A percentile compares a stretch with the other conserved stretches of the same genome.
These are phyloP conservation scores for Microtus richardsoni DNA, from an alignment of 2,113 vertebrate genomes.

Conservation along the genomic window DNA sequence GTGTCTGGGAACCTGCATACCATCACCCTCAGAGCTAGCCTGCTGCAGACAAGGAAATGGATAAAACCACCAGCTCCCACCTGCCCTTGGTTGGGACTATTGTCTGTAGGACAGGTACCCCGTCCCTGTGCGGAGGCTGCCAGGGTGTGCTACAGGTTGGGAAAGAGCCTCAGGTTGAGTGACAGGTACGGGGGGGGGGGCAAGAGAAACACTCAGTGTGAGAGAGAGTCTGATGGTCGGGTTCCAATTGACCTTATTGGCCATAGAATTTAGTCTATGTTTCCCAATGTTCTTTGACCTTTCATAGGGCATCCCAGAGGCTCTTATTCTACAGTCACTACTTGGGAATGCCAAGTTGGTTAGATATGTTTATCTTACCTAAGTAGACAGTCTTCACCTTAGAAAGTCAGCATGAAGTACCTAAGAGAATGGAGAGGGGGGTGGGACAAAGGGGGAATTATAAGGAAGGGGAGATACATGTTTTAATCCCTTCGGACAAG, in stretches of 20 bases:
- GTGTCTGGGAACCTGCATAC: neutral
- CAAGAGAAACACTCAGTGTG: neutral
- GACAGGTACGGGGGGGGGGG: rapidly evolving
- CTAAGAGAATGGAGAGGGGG: neutral
- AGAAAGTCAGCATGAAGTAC: slow-evolving; percentile 11
- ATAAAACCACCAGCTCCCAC: rapidly evolving
- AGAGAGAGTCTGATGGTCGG: neutral
- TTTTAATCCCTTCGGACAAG: neutral
- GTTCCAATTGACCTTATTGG: neutral
- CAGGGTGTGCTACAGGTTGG: neutral
- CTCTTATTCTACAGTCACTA: neutral
- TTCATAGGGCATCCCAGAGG: neutral
- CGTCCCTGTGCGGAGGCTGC: neutral
- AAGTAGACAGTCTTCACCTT: slow-evolving; percentile 21
- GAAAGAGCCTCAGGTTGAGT: neutral
- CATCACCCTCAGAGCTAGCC: neutral
- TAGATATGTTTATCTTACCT: neutral
- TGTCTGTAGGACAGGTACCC: neutral
- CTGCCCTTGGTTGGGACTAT: no score
- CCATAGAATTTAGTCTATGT: neutral
- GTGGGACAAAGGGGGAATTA: neutral
- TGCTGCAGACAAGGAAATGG: neutral
- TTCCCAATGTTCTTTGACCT: neutral
- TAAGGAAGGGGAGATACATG: neutral
- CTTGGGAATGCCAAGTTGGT: neutral